Conservation (phyloP, 2,888 invertebrate genomes). For the Phyllotreta cruciferae region DNA sequence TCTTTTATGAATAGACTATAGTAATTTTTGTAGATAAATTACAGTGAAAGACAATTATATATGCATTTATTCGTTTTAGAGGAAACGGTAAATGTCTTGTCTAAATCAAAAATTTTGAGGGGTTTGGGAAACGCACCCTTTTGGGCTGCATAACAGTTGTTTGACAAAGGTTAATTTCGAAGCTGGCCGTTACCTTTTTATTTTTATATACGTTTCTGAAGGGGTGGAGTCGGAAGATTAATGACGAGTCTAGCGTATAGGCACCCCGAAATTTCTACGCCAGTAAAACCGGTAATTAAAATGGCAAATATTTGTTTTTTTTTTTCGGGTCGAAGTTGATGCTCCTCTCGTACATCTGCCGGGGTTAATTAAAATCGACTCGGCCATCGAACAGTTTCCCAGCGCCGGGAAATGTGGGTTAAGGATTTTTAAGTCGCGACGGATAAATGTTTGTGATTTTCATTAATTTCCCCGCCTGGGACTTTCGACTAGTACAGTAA, state of each 20-base stretch:
- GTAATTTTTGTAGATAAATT: no score
- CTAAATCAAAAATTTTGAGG: no score
- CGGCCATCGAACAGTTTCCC: no score
- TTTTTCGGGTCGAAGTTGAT: slow-evolving; percentile 29
- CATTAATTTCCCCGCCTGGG: slow-evolving; percentile 36
- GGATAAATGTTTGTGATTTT: slow-evolving; percentile 5
- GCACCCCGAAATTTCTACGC: slow-evolving; percentile 25
- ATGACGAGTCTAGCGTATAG: slow-evolving; percentile 27
- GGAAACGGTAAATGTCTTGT: no score
- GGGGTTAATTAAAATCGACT: neutral
- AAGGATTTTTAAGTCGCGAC: no score
- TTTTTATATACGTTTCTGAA: slow-evolving; percentile 26
- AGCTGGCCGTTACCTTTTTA: slow-evolving; percentile 46
- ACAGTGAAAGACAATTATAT: no score
- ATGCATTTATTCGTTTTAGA: no score
- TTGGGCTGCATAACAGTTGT: slow-evolving; percentile 43
- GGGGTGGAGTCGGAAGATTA: slow-evolving; percentile 45
- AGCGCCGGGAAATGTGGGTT: no score
- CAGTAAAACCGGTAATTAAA: slow-evolving; percentile 44
- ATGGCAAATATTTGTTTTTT: slow-evolving; percentile 46
- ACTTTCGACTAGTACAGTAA: slow-evolving; percentile 40
- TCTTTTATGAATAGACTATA: no score
- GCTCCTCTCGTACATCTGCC: no score
- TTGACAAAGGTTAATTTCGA: slow-evolving; percentile 50
- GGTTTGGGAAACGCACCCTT: no score